phyloP scores from a whole-genome alignment of 2,888 invertebrate species.

The Pollenia labialis region DNA sequence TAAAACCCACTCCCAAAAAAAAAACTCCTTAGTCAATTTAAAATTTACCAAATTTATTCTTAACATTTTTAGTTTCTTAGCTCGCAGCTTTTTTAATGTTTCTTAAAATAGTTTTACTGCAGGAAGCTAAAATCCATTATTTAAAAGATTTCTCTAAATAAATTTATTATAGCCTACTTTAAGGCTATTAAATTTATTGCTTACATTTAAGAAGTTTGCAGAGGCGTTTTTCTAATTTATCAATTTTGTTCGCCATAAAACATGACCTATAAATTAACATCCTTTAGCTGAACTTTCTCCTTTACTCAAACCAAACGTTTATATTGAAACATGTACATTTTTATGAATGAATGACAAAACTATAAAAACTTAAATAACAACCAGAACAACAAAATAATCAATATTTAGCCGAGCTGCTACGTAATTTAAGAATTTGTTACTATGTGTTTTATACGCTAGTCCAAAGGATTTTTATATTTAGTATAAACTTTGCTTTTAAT shows the following conservation, averaged over 20 bases:
- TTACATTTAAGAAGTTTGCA: slow-evolving; percentile 3
- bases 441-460: slow-evolving; percentile 11
- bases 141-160: not conserved
- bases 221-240: slow-evolving; percentile 38
- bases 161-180: slow-evolving; percentile 39
- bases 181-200: slow-evolving; percentile 27
- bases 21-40: too few species aligned
- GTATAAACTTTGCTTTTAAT: slow-evolving; percentile 67
- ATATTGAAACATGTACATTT: slow-evolving; percentile 14
- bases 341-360: slow-evolving; percentile 66
- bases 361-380: slow-evolving; percentile 19
- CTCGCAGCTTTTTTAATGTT: not conserved
- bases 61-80: not conserved
- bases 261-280: slow-evolving; percentile 66
- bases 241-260: slow-evolving; percentile 45
- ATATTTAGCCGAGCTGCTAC: slow-evolving; percentile 55
- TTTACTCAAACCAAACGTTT: not conserved
- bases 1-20: too few species aligned
- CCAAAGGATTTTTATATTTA: not conserved
- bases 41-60: too few species aligned
- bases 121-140: slow-evolving; percentile 1
- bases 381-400: slow-evolving; percentile 43
- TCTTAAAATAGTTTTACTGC: not conserved
- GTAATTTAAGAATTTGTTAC: slow-evolving; percentile 36
- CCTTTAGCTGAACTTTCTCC: not conserved